Evolutionary conservation across 2,113 vertebrate genomes (phyloP).

Genomic region (Paraplagusia blochii): DNA sequence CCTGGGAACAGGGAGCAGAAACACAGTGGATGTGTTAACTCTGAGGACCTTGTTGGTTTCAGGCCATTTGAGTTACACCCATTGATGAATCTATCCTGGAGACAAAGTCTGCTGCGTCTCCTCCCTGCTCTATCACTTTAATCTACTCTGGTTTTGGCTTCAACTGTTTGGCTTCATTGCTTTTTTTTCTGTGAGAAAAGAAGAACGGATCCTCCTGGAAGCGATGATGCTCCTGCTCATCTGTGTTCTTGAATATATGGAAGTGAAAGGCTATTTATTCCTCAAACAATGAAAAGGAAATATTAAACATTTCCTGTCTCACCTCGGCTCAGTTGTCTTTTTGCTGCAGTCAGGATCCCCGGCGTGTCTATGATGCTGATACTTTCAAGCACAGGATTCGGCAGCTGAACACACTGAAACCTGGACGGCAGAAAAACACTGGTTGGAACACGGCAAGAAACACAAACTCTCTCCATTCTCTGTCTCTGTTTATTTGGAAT

Average conservation of each 20-base stretch:
- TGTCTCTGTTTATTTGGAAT: background rate
- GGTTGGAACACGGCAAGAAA: background rate
- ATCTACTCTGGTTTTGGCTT: conserved; percentile 25
- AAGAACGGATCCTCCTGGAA: conserved; percentile 1
- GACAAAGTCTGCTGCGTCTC: conserved; percentile 30
- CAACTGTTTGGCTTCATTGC: conserved; percentile 1
- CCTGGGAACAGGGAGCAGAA: conserved; percentile 64
- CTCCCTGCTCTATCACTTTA: conserved; percentile 27
- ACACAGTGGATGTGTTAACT: conserved; percentile 55
- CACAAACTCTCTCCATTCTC: background rate
- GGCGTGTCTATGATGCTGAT: conserved; percentile 88
- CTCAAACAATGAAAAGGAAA: background rate
- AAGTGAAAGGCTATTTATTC: background rate
- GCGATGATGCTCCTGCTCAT: background rate
- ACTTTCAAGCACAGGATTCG: conserved; percentile 83
- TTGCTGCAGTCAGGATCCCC: conserved; percentile 83
- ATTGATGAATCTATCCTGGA: conserved; percentile 45
- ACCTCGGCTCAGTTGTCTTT: conserved; percentile 83
- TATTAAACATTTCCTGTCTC: conserved; percentile 22
- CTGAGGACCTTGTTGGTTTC: conserved; percentile 40
- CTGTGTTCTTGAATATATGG: background rate
- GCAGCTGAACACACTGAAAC: conserved; percentile 86
- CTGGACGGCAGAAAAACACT: conserved; percentile 43
- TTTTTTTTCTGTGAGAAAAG: conserved; percentile 3
- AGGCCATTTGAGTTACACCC: conserved; percentile 56